These are phyloP conservation scores for Leguminivora glycinivorella DNA, from an alignment of 1,140 invertebrate genomes.

Conservation along the genomic window DNA sequence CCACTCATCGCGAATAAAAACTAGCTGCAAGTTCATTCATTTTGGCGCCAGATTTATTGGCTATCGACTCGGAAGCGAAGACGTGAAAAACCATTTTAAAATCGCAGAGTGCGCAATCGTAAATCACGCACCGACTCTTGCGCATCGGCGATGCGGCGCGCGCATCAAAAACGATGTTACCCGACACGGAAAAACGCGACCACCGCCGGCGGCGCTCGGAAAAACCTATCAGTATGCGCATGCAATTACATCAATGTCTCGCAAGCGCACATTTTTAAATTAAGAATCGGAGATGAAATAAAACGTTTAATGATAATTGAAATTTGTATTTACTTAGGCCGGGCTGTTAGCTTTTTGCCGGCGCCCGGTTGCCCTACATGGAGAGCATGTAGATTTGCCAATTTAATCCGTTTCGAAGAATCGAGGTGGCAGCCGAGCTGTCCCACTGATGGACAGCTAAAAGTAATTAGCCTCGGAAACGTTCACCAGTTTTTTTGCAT, in stretches of 20 bases:
- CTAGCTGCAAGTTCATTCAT: constrained; percentile 63
- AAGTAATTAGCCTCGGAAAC: constrained; percentile 48
- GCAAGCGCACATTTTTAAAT: constrained; percentile 55
- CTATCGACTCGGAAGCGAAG: constrained; percentile 59
- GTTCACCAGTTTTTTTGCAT: constrained; percentile 46
- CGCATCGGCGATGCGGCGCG: constrained; percentile 44
- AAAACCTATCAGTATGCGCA: constrained; percentile 75
- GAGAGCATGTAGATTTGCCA: constrained; percentile 65
- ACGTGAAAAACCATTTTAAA: constrained; percentile 66
- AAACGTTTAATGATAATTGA: constrained; percentile 74
- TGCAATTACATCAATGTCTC: constrained; percentile 64
- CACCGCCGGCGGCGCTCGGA: constrained; percentile 59
- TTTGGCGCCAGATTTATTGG: constrained; percentile 71
- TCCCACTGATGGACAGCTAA: constrained; percentile 47
- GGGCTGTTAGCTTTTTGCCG: constrained; percentile 56
- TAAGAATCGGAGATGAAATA: constrained; percentile 65
- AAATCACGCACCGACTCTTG: constrained; percentile 58
- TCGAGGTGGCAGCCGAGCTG: constrained; percentile 47
- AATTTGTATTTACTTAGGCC: constrained; percentile 73
- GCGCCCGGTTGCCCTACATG: constrained; percentile 60
- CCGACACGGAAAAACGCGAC: constrained; percentile 68
- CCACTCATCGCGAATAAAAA: constrained; percentile 52
- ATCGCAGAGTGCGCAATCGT: constrained; percentile 60
- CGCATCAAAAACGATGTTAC: constrained; percentile 64
- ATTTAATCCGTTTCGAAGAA: constrained; percentile 67